Evolutionary conservation across 1,140 invertebrate species (phyloP).

Genomic region (Ericerus pela): DNA sequence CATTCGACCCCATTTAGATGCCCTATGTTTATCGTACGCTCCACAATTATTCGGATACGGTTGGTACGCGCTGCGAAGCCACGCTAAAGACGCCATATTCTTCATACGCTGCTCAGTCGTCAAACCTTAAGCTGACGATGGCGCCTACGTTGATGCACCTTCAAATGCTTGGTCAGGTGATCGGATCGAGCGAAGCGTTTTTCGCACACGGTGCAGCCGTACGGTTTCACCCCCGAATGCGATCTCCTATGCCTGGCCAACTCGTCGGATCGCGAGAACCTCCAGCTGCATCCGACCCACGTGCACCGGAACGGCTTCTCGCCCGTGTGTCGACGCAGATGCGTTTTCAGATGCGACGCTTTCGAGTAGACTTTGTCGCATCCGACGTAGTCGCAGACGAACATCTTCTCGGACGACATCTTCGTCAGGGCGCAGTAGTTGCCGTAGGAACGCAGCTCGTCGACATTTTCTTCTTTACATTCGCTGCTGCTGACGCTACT

Average conservation of each 20-base stretch:
- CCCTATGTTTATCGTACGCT: too few species aligned
- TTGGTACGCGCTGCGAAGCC: too few species aligned
- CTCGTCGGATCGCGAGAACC: constrained; percentile 87
- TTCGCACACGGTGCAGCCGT: constrained; percentile 63
- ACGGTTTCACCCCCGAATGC: constrained; percentile 62
- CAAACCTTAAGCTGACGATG: too few species aligned
- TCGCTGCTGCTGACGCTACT: too few species aligned
- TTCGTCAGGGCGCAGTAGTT: neutral
- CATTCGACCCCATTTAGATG: too few species aligned
- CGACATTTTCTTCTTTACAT: too few species aligned
- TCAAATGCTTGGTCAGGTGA: constrained; percentile 76
- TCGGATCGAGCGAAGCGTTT: constrained; percentile 80
- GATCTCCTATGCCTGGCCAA: constrained; percentile 51
- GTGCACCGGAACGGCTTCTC: constrained; percentile 65
- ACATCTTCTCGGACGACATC: constrained; percentile 29
- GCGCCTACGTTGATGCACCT: constrained; percentile 44
- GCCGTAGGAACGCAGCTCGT: too few species aligned
- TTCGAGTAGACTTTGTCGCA: constrained; percentile 67
- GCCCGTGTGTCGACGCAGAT: constrained; percentile 77
- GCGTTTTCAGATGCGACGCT: constrained; percentile 82
- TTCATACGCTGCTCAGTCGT: too few species aligned
- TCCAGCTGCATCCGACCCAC: constrained; percentile 38
- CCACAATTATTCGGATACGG: too few species aligned
- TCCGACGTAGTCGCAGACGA: constrained; percentile 36
- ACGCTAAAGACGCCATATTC: too few species aligned